Evolutionary conservation across 1,140 invertebrate genomes (phyloP), one percentile per base, ranked within the genome.

Genomic region (Probaryconus sp.): DNA sequence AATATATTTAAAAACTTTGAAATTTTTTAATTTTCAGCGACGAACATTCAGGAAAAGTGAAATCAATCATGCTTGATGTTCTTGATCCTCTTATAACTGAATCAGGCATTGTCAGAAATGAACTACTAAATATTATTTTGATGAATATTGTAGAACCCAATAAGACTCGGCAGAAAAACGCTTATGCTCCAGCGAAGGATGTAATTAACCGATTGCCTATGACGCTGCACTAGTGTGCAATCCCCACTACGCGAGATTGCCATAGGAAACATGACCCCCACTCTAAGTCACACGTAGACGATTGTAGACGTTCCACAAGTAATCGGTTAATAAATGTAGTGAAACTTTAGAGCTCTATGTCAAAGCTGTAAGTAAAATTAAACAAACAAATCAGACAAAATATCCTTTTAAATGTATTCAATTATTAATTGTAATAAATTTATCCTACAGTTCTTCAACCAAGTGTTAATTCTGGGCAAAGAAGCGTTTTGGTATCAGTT

Each of bases 101-200:
- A 87, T 96, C 96, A 13, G 97, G 99, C 81, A 93, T 95, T 71
- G 94, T 99, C 5, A 97, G 96, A 51, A 96, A 97, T 81, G 96
- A 98, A 85, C 87, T 99, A 13, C 85, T 99, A 31, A 96, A 99
- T 84, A 95, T 97, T 43, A 97, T 99, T 77, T 89, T 99, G 6
- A 92, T 95, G 70, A 98, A 98, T 82, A 93, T 99, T 80, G 95
- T 99, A 48, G 97, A 99, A 81, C 97, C 97, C n/a, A 92, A 94
- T 72, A 98, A 98, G 86, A 92, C 94, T 1, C 93, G 95, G 69
- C 94, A 94, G 61, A 97, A 96, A 85, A 94, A 96, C 85, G 95
- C 97, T 0, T 97, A 96, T 87, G 88, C 92, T 51, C 89, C 98
- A 9, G 97, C 97, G 6, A 96, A 96, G 83, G 96, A 98, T 80